Evolutionary conservation across 2,888 invertebrate genomes (phyloP), one percentile per base, ranked within the genome.

Genomic region (Thereva nobilitata): DNA sequence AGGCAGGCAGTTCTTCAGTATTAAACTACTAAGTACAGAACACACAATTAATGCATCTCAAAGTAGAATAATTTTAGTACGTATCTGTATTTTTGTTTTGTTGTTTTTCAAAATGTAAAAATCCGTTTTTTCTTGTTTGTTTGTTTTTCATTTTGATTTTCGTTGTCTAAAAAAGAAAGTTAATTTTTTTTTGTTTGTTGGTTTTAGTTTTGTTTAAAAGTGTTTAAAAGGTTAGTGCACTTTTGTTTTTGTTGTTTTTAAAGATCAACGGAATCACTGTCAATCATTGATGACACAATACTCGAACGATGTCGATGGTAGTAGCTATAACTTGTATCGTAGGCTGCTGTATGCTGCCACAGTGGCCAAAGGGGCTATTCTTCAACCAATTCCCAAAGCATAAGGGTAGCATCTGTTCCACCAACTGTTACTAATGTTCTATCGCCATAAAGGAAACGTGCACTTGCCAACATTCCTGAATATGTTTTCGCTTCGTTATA

Each of bases 401-500:
- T 92, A 45, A 95, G 85, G 5, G 92, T 90, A 37, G 94, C 94
- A 77, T 95, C 95, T 71, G 89, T 87, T 41, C 95, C 95, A 3
- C 95, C 95, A 7, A 92, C 89, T 12, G 91, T 91, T 64, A 93
- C 89, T 68, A 95, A 83, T 75, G 90, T 91, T 64, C 91, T 87
- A 80, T 95, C 94, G 76, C 94, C 93, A 82, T 88, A 92, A 12
- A 94, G 83, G 82, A 95, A 95, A 50, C 92, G 86, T 0, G 90
- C 89, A 68, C 88, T 87, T 44, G 91, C 90, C 56, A 95, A 84
- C 73, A 89, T 86, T 40, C 91, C 91, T 44, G 93, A 92, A 84
- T 95, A 95, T 0, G 91, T 89, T 80, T 95, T 95, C 72, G 89
- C 88, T 81, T 93, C 93, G 74, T 91, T 90, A 82, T 92, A 95